Conservation (phyloP, 2,113 vertebrate species). For the Mixornis gularis region DNA sequence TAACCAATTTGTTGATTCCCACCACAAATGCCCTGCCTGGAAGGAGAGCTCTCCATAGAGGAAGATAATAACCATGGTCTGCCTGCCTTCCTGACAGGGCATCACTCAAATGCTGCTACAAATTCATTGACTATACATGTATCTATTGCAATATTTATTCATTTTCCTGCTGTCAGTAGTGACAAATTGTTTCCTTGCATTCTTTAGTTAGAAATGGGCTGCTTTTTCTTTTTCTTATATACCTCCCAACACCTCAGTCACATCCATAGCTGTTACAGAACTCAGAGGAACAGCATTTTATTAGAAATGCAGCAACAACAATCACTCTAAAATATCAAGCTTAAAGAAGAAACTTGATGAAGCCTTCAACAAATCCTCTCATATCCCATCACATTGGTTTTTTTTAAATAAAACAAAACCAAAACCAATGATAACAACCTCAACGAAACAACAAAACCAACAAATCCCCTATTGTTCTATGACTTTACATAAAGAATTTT, state of each 20-base stretch:
- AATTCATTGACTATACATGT: background rate
- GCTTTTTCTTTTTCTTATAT: background rate
- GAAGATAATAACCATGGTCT: slow-evolving; percentile 7
- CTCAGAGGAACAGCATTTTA: background rate
- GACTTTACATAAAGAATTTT: background rate
- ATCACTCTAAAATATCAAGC: background rate
- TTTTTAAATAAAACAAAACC: background rate
- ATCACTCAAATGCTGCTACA: background rate
- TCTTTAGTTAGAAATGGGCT: background rate
- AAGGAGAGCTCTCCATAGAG: background rate
- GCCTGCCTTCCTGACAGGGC: background rate
- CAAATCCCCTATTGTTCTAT: background rate
- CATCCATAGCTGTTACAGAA: background rate
- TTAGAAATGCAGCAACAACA: background rate
- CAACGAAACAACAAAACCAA: background rate
- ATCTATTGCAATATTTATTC: slow-evolving; percentile 31
- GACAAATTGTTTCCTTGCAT: background rate
- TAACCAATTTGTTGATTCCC: background rate
- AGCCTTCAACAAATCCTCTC: background rate
- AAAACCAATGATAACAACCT: background rate
- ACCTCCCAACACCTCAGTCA: background rate
- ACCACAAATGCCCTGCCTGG: background rate
- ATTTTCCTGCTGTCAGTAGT: slow-evolving; percentile 2
- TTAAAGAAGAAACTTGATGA: background rate
- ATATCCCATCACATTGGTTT: background rate